These are phyloP conservation scores for Grantiella picta DNA, from an alignment of 2,113 vertebrate genomes.

Conservation along the genomic window DNA sequence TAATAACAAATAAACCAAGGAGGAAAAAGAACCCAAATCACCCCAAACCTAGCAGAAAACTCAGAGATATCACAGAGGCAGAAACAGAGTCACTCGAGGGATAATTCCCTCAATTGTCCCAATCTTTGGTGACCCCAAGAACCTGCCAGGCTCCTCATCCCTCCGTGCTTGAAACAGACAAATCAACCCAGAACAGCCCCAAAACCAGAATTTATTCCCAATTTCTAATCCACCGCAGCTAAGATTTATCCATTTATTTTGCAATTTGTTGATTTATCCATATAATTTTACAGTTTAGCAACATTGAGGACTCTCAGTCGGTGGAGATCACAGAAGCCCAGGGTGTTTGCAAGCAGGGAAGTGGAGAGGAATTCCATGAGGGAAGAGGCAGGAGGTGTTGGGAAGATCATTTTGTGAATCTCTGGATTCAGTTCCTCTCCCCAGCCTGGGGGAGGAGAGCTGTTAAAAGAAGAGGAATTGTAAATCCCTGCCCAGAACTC, in stretches of 20 bases:
- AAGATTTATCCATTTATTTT: no score
- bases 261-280: no score
- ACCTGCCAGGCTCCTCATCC: background rate
- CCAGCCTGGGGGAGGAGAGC: background rate
- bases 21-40: background rate
- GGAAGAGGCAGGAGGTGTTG: background rate
- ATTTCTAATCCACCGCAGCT: no score
- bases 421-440: background rate
- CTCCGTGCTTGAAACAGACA: background rate
- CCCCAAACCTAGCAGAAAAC: background rate
- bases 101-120: background rate
- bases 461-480: background rate
- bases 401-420: background rate
- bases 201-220: no score
- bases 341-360: no score
- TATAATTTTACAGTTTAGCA: no score
- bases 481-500: background rate
- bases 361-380: background rate
- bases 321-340: no score
- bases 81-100: background rate
- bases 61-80: accelerated
- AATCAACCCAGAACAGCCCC: accelerated
- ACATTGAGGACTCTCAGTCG: no score
- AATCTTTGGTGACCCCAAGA: background rate
- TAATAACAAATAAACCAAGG: background rate